Conservation (phyloP, 2,888 invertebrate genomes). For the Deroplatys truncata region DNA sequence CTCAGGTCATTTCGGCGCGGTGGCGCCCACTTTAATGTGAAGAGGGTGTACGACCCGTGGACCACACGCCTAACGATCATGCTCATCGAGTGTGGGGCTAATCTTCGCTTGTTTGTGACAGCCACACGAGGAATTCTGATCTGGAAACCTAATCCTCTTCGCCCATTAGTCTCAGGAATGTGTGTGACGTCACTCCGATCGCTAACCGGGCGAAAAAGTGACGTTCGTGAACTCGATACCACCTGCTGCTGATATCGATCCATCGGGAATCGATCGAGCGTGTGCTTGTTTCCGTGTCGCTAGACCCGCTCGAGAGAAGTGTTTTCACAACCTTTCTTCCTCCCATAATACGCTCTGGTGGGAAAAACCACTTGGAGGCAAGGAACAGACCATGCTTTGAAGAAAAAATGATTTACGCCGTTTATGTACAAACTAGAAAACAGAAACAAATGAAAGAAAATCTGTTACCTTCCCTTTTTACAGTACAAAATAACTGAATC, state of each 20-base stretch:
- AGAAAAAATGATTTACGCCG: too few relatives aligned
- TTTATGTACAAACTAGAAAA: too few relatives aligned
- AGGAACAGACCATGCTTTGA: too few relatives aligned
- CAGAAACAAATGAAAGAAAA: too few relatives aligned
- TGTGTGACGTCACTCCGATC: background rate
- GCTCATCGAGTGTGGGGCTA: background rate
- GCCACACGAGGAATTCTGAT: background rate
- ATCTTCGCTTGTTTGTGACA: background rate
- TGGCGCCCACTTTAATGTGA: background rate
- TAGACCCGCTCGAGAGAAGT: background rate
- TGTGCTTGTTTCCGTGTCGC: background rate
- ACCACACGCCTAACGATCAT: background rate
- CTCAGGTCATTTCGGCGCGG: background rate
- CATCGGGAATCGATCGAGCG: background rate
- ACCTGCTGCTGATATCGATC: background rate
- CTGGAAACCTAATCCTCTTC: background rate
- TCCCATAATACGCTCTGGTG: background rate
- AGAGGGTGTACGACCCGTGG: background rate
- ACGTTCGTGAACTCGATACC: background rate
- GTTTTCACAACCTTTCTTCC: background rate
- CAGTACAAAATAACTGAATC: too few relatives aligned
- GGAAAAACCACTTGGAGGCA: background rate
- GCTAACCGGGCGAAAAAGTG: background rate
- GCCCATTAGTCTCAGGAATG: background rate
- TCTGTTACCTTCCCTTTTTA: too few relatives aligned